Conservation (phyloP, 2,113 vertebrate species). For the Laticauda laticaudata region DNA sequence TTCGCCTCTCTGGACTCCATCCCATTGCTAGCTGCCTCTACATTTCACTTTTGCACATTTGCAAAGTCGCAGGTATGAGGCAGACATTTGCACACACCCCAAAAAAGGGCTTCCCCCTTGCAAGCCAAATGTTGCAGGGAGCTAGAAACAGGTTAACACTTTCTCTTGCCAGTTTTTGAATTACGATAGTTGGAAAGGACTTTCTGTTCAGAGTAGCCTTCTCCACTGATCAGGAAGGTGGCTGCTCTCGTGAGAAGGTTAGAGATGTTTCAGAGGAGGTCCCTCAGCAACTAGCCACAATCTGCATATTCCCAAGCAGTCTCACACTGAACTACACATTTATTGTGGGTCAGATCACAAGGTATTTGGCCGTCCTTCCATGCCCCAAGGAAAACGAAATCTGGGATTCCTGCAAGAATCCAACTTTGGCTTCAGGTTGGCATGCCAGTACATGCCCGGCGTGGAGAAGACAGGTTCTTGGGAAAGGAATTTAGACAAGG, state of each 20-base stretch:
- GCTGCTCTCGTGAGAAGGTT: neutral
- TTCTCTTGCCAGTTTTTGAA: neutral
- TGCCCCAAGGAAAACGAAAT: neutral
- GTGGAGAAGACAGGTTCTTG: neutral
- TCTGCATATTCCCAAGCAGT: neutral
- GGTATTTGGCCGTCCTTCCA: neutral
- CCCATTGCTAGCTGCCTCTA: slow-evolving; percentile 61
- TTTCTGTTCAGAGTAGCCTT: neutral
- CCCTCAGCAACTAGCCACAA: neutral
- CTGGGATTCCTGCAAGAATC: neutral
- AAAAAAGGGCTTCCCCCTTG: neutral
- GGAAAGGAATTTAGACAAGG: neutral
- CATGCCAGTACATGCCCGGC: neutral
- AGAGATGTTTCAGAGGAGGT: neutral
- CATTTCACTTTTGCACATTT: slow-evolving; percentile 32
- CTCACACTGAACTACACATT: neutral
- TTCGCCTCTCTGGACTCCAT: slow-evolving; percentile 50
- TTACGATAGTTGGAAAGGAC: neutral
- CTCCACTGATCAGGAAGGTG: neutral
- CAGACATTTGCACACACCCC: neutral
- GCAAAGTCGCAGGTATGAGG: slow-evolving; percentile 38
- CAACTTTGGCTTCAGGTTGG: neutral
- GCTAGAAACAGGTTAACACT: neutral
- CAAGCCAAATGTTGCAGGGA: too few species aligned
- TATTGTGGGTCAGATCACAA: neutral